Base-by-base conservation (phyloP, 1,140 invertebrate species). In the Drosophila guanche region DNA sequence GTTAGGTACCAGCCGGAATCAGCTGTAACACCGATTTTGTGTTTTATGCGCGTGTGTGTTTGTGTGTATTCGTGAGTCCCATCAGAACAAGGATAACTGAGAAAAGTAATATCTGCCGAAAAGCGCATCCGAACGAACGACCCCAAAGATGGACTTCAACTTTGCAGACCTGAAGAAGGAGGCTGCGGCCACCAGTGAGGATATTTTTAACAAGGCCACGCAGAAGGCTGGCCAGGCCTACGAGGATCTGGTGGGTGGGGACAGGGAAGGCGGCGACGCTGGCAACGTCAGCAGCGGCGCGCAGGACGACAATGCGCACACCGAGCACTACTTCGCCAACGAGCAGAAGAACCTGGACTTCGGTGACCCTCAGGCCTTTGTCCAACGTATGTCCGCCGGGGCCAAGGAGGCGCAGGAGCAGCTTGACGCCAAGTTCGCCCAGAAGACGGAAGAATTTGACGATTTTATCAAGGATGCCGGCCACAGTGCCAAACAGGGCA, bases 241-340 rank as follows among this genome's bases (percentile, higher is more conserved):
- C 47, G 68, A 41, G 40, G 56, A 63, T 4, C 48, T 41, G 40
- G 45, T 55, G 12, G 42, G 37, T 43, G 45, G 33, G 22, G 7
- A 22, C 48, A 41, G 33, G 22, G 7, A 22, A 7, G 7, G 23
- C 14, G 46, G 46, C 42, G 23, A 59, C 56, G 43, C 51, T 27
- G 53, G 45, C 22, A 88, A 79, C 14, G 75, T 76, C 3, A 88
- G 83, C 54, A 52, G 71, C 23, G 83, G 83, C 7, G 83, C 76
- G 25, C 89, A 89, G 71, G 89, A 89, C 67, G 84, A 90, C 33
- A 90, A 90, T 76, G 78, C 89, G 43, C 89, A 90, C 42, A 90
- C 89, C 23, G 89, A 89, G 50, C 77, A 85, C 20, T 90, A 89
- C 58, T 90, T 90, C 53, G 83, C 76, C 66, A 90, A 90, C 50